A percentile compares a stretch with the other conserved stretches of the same genome.
phyloP scores from a whole-genome alignment of 2,797 vertebrate genomes.

The Sebastes trivittatus region DNA sequence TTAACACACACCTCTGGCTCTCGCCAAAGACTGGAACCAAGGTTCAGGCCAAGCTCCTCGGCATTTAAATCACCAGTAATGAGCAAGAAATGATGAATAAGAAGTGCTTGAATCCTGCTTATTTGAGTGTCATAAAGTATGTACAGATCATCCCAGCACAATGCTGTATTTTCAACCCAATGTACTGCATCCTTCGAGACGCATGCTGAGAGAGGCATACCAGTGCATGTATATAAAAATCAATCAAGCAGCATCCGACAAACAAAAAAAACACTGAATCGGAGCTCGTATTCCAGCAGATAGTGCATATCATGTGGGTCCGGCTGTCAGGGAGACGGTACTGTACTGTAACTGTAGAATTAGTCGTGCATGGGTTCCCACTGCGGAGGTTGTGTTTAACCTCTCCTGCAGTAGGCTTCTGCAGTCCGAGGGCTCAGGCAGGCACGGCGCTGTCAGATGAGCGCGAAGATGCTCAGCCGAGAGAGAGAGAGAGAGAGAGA shows the following conservation, averaged over 20 bases:
- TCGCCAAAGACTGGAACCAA: slow-evolving; percentile 53
- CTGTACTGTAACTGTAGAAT: slow-evolving; percentile 62
- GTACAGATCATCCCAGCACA: slow-evolving; percentile 31
- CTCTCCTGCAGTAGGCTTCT: slow-evolving; percentile 62
- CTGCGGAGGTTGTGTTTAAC: slow-evolving; percentile 55
- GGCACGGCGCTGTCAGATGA: slow-evolving; percentile 44
- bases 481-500: slow-evolving; percentile 21
- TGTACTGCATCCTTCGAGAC: slow-evolving; percentile 10
- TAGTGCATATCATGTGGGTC: slow-evolving; percentile 42
- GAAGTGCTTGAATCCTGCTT: slow-evolving; percentile 32
- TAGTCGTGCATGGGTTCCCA: slow-evolving; percentile 37
- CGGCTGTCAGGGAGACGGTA: slow-evolving; percentile 23
- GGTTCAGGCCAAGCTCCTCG: slow-evolving; percentile 65
- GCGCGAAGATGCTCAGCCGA: slow-evolving; percentile 29
- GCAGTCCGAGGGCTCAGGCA: slow-evolving; percentile 40
- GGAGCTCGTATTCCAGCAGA: slow-evolving; percentile 43
- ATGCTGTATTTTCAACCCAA: slow-evolving; percentile 15
- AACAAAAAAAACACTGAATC: slow-evolving; percentile 26
- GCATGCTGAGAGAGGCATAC: slow-evolving; percentile 10
- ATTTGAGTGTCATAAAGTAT: slow-evolving; percentile 50
- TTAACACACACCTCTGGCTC: slow-evolving; percentile 77
- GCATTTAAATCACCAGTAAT: slow-evolving; percentile 78
- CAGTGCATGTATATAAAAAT: slow-evolving; percentile 47
- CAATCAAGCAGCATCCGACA: slow-evolving; percentile 51
- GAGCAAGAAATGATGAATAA: slow-evolving; percentile 62